Evolutionary conservation across 2,888 invertebrate genomes (phyloP).

Genomic region (Ochropleura plecta): DNA sequence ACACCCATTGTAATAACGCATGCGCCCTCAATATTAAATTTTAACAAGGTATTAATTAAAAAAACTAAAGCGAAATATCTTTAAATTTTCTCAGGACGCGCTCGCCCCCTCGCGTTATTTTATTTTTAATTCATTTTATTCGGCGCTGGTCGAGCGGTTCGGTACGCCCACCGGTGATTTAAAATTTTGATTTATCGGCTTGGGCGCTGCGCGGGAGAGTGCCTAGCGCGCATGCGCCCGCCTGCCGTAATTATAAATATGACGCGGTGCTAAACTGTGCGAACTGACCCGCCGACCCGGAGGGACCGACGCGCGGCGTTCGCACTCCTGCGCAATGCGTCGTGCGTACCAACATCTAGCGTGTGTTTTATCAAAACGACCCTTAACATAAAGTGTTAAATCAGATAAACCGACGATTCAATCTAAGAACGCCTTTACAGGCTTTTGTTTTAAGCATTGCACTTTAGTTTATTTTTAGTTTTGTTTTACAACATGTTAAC

Average conservation of each 20-base stretch:
- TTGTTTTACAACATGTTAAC: slow-evolving; percentile 29
- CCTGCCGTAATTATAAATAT: slow-evolving; percentile 89
- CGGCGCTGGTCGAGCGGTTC: slow-evolving; percentile 86
- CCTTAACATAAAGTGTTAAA: slow-evolving; percentile 62
- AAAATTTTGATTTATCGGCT: slow-evolving; percentile 90
- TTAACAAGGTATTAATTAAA: slow-evolving; percentile 91
- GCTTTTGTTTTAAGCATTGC: slow-evolving; percentile 45
- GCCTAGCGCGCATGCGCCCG: slow-evolving; percentile 78
- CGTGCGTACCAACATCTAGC: slow-evolving; percentile 60
- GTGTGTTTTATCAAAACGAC: slow-evolving; percentile 64
- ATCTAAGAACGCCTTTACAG: slow-evolving; percentile 47
- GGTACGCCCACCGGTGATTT: slow-evolving; percentile 90
- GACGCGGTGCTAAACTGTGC: slow-evolving; percentile 90
- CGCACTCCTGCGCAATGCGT: slow-evolving; percentile 72
- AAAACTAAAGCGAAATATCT: slow-evolving; percentile 90
- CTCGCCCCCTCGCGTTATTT: slow-evolving; percentile 86
- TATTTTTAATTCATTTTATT: slow-evolving; percentile 91
- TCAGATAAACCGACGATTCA: slow-evolving; percentile 62
- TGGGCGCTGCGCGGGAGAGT: slow-evolving; percentile 80
- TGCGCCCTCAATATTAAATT: slow-evolving; percentile 90
- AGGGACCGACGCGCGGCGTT: slow-evolving; percentile 68
- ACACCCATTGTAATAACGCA: slow-evolving; percentile 90
- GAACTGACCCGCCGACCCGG: slow-evolving; percentile 84
- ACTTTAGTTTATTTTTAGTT: slow-evolving; percentile 27
- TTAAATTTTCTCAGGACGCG: slow-evolving; percentile 89